Percentiles rank a stretch among this genome's conserved stretches.
Conservation (phyloP, 92 coral and sea anemone genomes). For the Galaxea fascicularis region DNA sequence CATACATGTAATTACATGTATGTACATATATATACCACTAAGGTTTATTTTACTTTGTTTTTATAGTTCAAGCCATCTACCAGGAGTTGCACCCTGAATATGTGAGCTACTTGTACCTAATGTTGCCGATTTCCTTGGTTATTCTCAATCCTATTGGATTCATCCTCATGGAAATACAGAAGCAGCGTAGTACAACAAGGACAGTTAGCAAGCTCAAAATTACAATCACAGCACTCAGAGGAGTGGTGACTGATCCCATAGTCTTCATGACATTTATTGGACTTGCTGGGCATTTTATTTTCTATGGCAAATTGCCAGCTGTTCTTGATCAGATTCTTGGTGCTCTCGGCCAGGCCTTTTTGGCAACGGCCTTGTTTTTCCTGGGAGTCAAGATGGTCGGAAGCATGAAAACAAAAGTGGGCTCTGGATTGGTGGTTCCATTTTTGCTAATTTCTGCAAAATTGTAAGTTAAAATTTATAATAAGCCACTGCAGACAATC, state of each 20-base stretch:
- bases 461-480: constrained; percentile 69
- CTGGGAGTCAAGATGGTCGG: constrained; percentile 95
- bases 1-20: not conserved
- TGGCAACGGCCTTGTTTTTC: constrained; percentile 87
- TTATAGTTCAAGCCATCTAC: constrained; percentile 83
- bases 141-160: constrained; percentile 79
- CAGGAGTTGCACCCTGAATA: constrained; percentile 76
- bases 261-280: constrained; percentile 88
- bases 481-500: not conserved
- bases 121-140: constrained; percentile 76
- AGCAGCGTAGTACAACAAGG: constrained; percentile 55
- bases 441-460: constrained; percentile 79
- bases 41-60: not conserved
- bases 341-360: constrained; percentile 80
- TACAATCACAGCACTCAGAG: constrained; percentile 68
- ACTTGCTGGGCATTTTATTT: constrained; percentile 69
- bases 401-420: constrained; percentile 80
- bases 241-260: constrained; percentile 76
- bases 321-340: constrained; percentile 63
- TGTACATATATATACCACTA: not conserved
- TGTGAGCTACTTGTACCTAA: constrained; percentile 82
- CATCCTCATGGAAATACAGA: constrained; percentile 77
- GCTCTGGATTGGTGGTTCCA: constrained; percentile 81
- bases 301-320: constrained; percentile 62
- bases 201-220: constrained; percentile 56